These are phyloP conservation scores for Porites lobata DNA, from an alignment of 92 coral and sea anemone species.

Conservation along the genomic window DNA sequence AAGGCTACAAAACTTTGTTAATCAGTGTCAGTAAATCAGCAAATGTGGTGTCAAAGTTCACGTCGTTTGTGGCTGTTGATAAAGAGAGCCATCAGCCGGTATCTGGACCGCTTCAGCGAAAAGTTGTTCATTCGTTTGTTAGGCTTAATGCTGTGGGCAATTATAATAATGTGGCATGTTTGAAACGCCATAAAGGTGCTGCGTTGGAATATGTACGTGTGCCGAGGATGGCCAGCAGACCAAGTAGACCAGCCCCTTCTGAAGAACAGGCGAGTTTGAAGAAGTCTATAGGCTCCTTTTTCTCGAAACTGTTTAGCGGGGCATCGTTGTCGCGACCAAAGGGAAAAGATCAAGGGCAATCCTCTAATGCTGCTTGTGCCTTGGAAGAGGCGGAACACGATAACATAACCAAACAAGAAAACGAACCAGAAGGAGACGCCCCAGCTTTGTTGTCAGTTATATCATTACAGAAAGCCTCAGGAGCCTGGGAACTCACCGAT, in stretches of 20 bases:
- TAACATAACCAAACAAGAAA: not conserved
- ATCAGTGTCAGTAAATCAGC: slow-evolving; percentile 79
- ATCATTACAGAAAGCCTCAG: slow-evolving; percentile 87
- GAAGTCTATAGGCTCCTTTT: not conserved
- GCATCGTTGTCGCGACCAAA: not conserved
- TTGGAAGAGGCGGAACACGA: too few relatives aligned
- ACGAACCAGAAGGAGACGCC: not conserved
- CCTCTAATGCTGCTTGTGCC: not conserved
- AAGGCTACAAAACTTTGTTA: slow-evolving; percentile 26
- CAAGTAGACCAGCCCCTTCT: not conserved
- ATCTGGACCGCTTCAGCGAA: not conserved
- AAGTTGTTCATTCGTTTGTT: not conserved
- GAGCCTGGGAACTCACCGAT: slow-evolving; percentile 83
- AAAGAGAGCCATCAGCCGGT: slow-evolving; percentile 70
- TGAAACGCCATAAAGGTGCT: too few relatives aligned
- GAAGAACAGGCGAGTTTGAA: not conserved
- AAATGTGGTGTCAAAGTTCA: slow-evolving; percentile 77
- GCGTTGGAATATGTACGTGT: too few relatives aligned
- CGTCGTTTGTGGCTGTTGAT: slow-evolving; percentile 89
- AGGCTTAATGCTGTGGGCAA: too few relatives aligned
- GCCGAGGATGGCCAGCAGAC: too few relatives aligned
- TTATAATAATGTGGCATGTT: too few relatives aligned
- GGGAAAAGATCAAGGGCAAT: not conserved
- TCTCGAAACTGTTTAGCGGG: not conserved
- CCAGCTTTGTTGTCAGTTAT: slow-evolving; percentile 43